Evolutionary conservation across 2,888 invertebrate genomes (phyloP), one percentile per base, ranked within the genome.

Genomic region (Graphium colonna): DNA sequence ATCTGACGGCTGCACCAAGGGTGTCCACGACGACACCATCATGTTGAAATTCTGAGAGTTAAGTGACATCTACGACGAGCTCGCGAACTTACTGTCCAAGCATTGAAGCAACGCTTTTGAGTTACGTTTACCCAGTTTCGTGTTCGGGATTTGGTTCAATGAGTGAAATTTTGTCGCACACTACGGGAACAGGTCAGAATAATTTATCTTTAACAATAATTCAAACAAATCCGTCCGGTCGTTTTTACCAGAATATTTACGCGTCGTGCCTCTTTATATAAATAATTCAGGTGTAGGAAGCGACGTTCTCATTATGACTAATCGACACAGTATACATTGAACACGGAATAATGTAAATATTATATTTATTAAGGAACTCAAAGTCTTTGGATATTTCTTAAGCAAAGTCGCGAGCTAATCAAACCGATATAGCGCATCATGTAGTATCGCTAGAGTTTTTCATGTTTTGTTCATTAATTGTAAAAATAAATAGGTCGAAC

Each of bases 21-120:
- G n/a, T 69, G 73, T 82, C 57, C 86, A 84, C 59, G 88, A 87
- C 64, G 87, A 89, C 59, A 82, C 85, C n/a, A 81, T 87, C 59
- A 80, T 88, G 80, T 71, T 88, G 62, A 87, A 87, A 68, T 89
- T 86, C 71, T 87, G 69, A 85, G 65, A 68, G 63, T 52, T 57
- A 60, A 61, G 60, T 61, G 58, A 64, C 50, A 60, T 61, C 62
- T 63, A 60, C 56, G 61, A 59, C 17, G 56, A 59, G 48, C 58
- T 61, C 40, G 45, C 55, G 47, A 49, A 57, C 44, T 39, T 64
- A 16, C n/a, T n/a, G n/a, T 60, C 59, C 10, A 43, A 33, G 5
- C 13, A 45, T 3, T 21, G 12, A 49, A 41, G 18, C 28, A 52
- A 43, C 46, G 36, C 12, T 28, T 36, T 16, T 5, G 21, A 17